phyloP scores from a whole-genome alignment of 1,140 invertebrate genomes.

The Triops longicaudatus region DNA sequence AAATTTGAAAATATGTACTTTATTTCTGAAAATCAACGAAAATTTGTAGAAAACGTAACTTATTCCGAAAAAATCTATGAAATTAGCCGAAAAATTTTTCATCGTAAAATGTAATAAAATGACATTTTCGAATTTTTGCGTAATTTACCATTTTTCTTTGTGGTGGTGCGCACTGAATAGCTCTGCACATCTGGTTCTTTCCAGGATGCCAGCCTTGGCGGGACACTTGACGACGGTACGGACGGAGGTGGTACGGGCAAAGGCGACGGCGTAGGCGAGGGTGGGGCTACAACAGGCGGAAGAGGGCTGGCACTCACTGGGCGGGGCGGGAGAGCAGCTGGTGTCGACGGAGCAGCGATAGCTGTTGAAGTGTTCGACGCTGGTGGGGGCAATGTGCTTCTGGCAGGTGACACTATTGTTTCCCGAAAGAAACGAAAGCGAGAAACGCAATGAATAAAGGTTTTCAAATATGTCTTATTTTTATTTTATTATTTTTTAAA shows the following conservation, averaged over 20 bases:
- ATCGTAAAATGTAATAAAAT: no score
- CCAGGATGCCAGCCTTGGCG: conserved; percentile 31
- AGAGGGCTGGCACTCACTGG: conserved; percentile 34
- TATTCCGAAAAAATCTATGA: no score
- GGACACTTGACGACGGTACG: conserved; percentile 9
- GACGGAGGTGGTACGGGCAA: background rate
- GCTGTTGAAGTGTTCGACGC: conserved; percentile 26
- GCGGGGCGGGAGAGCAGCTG: conserved; percentile 27
- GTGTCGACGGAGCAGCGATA: conserved; percentile 25
- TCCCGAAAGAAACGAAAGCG: conserved; percentile 23
- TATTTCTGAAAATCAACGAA: no score
- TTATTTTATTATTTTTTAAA: no score
- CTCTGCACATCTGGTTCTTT: conserved; percentile 35
- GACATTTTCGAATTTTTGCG: no score
- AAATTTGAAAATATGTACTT: no score
- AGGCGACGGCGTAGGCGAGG: conserved; percentile 35
- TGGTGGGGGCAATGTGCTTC: background rate
- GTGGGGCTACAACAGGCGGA: conserved; percentile 36
- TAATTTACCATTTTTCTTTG: conserved; percentile 38
- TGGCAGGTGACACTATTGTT: conserved; percentile 30
- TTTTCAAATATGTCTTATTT: background rate
- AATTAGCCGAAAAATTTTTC: no score
- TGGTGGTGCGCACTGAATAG: conserved; percentile 35
- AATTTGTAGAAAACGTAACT: no score
- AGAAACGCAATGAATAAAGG: conserved; percentile 23